Evolutionary conservation across 2,888 invertebrate species (phyloP).

Genomic region (Lasioglossum malachurum): DNA sequence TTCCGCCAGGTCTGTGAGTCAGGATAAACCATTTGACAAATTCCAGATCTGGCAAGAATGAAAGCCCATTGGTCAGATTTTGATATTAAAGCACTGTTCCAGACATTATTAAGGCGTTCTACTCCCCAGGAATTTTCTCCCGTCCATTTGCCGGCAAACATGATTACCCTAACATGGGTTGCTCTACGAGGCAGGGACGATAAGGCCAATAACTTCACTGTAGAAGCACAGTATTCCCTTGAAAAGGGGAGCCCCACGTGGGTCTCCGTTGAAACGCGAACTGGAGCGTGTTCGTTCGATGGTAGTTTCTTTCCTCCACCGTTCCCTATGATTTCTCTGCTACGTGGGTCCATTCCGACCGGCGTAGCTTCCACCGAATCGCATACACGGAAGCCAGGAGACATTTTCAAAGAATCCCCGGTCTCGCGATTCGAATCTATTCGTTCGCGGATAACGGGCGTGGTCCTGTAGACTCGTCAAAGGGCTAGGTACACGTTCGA

Average conservation of each 20-base stretch:
- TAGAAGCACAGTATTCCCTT: neutral
- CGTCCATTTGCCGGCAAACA: neutral
- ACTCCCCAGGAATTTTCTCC: neutral
- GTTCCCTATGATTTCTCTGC: constrained; percentile 8
- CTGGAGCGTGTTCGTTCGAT: neutral
- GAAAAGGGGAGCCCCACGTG: neutral
- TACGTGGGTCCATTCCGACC: neutral
- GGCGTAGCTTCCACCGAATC: constrained; percentile 2
- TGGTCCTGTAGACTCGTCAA: constrained; percentile 8
- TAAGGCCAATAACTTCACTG: neutral
- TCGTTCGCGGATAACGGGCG: constrained; percentile 21
- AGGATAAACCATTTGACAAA: too few relatives aligned
- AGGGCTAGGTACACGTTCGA: neutral
- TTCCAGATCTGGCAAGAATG: neutral
- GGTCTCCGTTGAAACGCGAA: neutral
- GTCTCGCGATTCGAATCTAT: constrained; percentile 24
- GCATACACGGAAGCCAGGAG: neutral
- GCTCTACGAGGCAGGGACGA: neutral
- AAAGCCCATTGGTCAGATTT: neutral
- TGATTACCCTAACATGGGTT: neutral
- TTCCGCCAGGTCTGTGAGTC: too few relatives aligned
- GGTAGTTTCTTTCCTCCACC: constrained; percentile 11
- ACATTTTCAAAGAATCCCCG: constrained; percentile 34
- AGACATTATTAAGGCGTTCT: neutral
- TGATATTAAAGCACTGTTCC: neutral